phyloP scores from a whole-genome alignment of 1,140 invertebrate genomes.

The Sycobia sp. region DNA sequence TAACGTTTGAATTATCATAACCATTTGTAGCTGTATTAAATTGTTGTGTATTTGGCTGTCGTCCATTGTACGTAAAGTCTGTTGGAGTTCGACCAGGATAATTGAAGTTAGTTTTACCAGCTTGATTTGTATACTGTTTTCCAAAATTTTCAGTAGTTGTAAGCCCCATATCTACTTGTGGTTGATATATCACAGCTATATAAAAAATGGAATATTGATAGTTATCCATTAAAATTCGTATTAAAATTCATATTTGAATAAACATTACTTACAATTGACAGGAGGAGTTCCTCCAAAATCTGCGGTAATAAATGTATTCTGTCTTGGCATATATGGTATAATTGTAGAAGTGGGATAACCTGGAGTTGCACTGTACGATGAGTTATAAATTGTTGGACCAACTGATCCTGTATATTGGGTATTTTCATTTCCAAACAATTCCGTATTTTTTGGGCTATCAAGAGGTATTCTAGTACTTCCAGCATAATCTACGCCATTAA shows the following conservation, averaged over 20 bases:
- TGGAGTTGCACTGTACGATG: constrained; percentile 7
- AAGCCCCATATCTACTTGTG: constrained; percentile 28
- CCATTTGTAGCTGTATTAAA: constrained; percentile 14
- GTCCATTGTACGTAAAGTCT: neutral
- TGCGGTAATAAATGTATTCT: constrained; percentile 7
- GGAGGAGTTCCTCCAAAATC: constrained; percentile 1
- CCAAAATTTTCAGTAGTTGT: constrained; percentile 23
- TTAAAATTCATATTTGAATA: neutral
- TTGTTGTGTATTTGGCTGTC: constrained; percentile 2
- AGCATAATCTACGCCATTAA: neutral
- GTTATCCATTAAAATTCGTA: neutral
- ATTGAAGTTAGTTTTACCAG: constrained; percentile 14
- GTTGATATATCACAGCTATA: constrained; percentile 32
- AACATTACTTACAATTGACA: constrained; percentile 28
- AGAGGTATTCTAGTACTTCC: constrained; percentile 19
- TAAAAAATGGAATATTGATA: constrained; percentile 11
- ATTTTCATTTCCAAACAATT: constrained; percentile 18
- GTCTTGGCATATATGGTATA: constrained; percentile 5
- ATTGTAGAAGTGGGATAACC: constrained; percentile 25
- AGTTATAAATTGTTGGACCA: constrained; percentile 23
- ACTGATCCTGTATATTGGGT: neutral
- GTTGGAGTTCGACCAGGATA: neutral
- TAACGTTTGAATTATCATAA: constrained; percentile 21
- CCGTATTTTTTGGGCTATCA: constrained; percentile 12
- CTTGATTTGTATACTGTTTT: constrained; percentile 27